A percentile compares a stretch with the other conserved stretches of the same genome.
phyloP scores from a whole-genome alignment of 2,113 vertebrate genomes.

The Rhizomys pruinosus region DNA sequence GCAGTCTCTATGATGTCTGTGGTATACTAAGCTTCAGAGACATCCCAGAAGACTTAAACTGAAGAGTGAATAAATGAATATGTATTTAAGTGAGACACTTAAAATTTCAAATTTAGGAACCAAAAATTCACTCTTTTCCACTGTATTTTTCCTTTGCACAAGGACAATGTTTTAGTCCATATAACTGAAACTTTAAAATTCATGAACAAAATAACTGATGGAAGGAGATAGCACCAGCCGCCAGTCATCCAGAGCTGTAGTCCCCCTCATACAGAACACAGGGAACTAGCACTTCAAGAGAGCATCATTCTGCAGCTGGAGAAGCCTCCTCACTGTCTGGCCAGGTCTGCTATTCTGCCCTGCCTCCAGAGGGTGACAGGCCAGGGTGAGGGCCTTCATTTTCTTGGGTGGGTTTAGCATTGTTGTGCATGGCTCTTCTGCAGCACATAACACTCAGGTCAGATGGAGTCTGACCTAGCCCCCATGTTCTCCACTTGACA shows the following conservation, averaged over 20 bases:
- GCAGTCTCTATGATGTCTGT: background rate
- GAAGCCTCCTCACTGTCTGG: too few species aligned
- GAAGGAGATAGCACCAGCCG: background rate
- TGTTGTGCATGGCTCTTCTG: background rate
- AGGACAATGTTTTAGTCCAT: background rate
- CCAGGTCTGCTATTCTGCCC: accelerated
- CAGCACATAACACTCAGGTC: accelerated
- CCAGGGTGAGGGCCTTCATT: accelerated
- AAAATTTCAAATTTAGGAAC: background rate
- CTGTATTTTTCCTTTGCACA: background rate
- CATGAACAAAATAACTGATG: background rate
- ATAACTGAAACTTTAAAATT: background rate
- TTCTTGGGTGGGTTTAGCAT: too few species aligned
- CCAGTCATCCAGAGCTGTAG: accelerated
- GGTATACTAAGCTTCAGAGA: background rate
- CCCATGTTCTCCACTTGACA: accelerated
- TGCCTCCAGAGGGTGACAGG: background rate
- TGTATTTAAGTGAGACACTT: background rate
- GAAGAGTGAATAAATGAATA: too few species aligned
- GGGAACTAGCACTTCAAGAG: accelerated
- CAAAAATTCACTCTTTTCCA: background rate
- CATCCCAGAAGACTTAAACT: background rate
- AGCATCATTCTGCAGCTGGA: too few species aligned
- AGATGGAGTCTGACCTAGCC: accelerated
- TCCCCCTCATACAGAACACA: accelerated